Evolutionary conservation across 2,888 invertebrate species (phyloP).

Genomic region (Zygaena filipendulae): DNA sequence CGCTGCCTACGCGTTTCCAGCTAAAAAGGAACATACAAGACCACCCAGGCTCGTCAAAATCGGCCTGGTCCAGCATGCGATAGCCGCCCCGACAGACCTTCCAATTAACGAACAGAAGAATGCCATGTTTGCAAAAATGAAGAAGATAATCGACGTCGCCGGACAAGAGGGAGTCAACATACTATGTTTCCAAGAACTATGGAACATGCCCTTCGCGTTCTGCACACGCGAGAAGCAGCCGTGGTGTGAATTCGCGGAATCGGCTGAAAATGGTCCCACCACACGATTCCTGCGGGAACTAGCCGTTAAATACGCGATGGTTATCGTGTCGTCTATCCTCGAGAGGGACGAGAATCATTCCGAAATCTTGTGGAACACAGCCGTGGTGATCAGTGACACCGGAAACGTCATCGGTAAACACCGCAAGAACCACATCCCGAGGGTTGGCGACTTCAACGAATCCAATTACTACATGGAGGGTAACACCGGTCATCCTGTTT

Average conservation of each 20-base stretch:
- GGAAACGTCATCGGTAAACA: conserved; percentile 95
- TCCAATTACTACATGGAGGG: conserved; percentile 98
- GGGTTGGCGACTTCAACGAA: conserved; percentile 98
- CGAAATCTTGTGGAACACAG: conserved; percentile 95
- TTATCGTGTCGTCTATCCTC: conserved; percentile 94
- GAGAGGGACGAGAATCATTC: conserved; percentile 90
- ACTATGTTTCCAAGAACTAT: conserved; percentile 95
- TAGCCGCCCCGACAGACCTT: conserved; percentile 80
- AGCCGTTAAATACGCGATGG: conserved; percentile 89
- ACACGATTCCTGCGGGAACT: conserved; percentile 84
- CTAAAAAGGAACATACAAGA: conserved; percentile 64
- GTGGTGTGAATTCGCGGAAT: conserved; percentile 98
- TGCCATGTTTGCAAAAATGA: conserved; percentile 82
- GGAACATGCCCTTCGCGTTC: conserved; percentile 99
- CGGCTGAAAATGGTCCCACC: conserved; percentile 88
- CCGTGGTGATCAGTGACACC: conserved; percentile 91
- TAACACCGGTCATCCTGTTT: conserved; percentile 95
- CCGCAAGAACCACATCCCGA: conserved; percentile 97
- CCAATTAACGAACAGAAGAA: conserved; percentile 83
- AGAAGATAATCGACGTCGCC: conserved; percentile 84
- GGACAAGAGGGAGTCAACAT: conserved; percentile 87
- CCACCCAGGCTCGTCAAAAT: conserved; percentile 81
- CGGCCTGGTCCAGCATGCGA: conserved; percentile 90
- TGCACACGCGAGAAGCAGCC: conserved; percentile 97
- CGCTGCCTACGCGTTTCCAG: conserved; percentile 54